A percentile compares a stretch with the other conserved stretches of the same genome.
Conservation (phyloP, 2,113 vertebrate genomes). For the Corythaixoides concolor region DNA sequence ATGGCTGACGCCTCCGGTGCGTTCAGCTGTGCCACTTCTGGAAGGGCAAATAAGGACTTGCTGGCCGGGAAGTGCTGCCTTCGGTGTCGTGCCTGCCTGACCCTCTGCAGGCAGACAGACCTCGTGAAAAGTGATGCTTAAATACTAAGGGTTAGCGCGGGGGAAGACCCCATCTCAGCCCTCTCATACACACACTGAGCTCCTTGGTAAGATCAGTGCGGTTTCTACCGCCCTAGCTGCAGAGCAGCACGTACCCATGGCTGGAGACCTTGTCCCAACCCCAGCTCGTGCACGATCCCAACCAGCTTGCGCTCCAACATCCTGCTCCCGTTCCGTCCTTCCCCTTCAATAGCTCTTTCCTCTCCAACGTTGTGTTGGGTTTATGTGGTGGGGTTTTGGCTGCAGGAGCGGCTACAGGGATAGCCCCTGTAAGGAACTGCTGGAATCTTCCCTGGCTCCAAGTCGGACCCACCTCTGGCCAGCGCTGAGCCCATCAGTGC, state of each 20-base stretch:
- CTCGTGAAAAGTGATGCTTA: not conserved
- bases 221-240: not conserved
- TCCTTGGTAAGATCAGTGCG: not conserved
- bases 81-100: not conserved
- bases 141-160: not conserved
- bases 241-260: fast-evolving
- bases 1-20: fast-evolving
- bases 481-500: too few species aligned
- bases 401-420: too few species aligned
- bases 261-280: not conserved
- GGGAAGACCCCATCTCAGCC: not conserved
- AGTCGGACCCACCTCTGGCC: too few species aligned
- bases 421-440: too few species aligned
- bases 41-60: not conserved
- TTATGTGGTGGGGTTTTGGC: too few species aligned
- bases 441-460: too few species aligned
- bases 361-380: not conserved
- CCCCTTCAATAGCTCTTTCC: not conserved
- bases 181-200: fast-evolving
- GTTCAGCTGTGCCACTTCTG: not conserved
- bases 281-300: not conserved
- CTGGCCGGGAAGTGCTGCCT: not conserved
- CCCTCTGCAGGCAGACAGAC: not conserved
- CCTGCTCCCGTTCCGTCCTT: not conserved
- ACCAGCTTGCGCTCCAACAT: fast-evolving